Evolutionary conservation across 2,888 invertebrate species (phyloP), one percentile per base, ranked within the genome.

Genomic region (Mythimna albipuncta): DNA sequence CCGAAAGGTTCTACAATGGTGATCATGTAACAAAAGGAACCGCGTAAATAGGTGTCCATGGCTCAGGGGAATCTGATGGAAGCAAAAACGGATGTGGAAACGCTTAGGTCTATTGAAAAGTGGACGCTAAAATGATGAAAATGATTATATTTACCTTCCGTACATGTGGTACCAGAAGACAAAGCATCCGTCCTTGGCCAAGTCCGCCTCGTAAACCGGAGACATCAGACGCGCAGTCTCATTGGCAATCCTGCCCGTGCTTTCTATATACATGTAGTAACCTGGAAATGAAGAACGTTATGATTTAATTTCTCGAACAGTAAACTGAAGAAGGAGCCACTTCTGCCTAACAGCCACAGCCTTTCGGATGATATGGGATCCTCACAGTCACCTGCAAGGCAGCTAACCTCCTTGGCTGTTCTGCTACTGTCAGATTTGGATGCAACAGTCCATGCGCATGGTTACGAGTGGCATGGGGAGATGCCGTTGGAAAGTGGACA

Each of bases 191-290:
- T 93, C 91, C 1, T 92, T 82, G 58, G 96, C 93, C 26, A 96
- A 86, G 0, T 89, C 87, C 0, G 92, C 87, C 3, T 96, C 92
- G 89, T 97, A 98, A 0, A 98, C 93, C 0, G 98, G 98, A 0
- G 98, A 98, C 11, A 98, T 92, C 0, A 98, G 95, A 0, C 98
- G 97, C 0, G 98, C 98, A 0, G 97, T 97, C 77, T 98, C 97
- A 84, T 98, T 97, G 59, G 94, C 94, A 19, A 94, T 85, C 19
- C 97, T 94, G 0, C 97, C 96, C 0, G 98, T 97, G 21, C 98
- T 97, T 89, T 99, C 99, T 78, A 98, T 97, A 85, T 98, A 98
- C 97, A 99, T 97, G 91, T 98, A 99, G 88, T 98, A 97, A 0
- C 98, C 98, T 97, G 94, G 78, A 95, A 52, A 52, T 52, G 2